These are phyloP conservation scores for Bufo gargarizans DNA, from an alignment of 2,113 vertebrate genomes.

Conservation along the genomic window DNA sequence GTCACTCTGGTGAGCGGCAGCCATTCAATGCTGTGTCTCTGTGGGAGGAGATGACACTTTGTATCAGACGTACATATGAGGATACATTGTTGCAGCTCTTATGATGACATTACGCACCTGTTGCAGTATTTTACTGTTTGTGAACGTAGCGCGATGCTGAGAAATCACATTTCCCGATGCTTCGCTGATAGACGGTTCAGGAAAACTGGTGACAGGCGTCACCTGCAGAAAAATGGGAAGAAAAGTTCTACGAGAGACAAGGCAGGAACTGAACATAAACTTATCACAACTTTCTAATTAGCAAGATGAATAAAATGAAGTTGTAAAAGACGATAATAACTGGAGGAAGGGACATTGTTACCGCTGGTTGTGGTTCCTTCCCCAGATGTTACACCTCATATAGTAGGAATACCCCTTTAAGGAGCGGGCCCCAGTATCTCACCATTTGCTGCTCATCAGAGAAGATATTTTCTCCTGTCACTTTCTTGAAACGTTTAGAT, in stretches of 20 bases:
- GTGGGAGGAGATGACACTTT: not conserved
- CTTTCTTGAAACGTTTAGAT: slow-evolving; percentile 21
- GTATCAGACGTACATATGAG: too few relatives aligned
- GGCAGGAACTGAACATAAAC: not conserved
- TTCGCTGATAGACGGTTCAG: not conserved
- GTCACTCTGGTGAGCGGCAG: slow-evolving; percentile 75
- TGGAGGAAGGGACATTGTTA: too few relatives aligned
- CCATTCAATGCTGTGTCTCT: slow-evolving; percentile 78
- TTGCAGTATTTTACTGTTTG: not conserved
- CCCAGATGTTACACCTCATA: too few relatives aligned
- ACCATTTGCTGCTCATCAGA: slow-evolving; percentile 11
- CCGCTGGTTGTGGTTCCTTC: too few relatives aligned
- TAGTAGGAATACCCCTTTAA: not conserved
- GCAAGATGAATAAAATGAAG: too few relatives aligned
- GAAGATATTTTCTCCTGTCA: not conserved
- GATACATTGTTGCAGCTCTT: not conserved
- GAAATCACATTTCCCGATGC: not conserved
- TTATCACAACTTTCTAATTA: too few relatives aligned
- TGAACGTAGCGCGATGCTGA: not conserved
- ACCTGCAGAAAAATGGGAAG: not conserved
- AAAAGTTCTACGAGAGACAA: not conserved
- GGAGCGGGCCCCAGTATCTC: not conserved
- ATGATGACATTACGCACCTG: slow-evolving; percentile 5
- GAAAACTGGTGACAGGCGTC: not conserved
- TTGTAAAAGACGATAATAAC: too few relatives aligned